Base-by-base conservation (phyloP, 2,888 invertebrate species). In the Melinaea menophilus region DNA sequence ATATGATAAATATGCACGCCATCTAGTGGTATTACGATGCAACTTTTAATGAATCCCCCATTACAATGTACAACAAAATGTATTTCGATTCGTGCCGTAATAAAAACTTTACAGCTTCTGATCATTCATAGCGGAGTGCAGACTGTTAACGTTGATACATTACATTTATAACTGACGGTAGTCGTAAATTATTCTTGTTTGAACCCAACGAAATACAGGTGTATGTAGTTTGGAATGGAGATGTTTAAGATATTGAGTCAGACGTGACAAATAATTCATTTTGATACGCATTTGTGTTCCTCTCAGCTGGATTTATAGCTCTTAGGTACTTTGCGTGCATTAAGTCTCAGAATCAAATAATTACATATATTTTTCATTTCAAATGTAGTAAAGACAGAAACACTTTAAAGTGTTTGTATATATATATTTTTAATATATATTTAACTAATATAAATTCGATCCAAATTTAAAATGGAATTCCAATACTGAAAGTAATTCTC, bases 61-160 rank as follows among this genome's bases (percentile, higher is more conserved):
- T 31, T 45, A 57, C 58, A 61, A 58, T 65, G 41, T 59, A 55
- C 61, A 59, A 62, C 37, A 54, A 64, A 64, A 56, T 65, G 63
- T 67, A 61, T 67, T 63, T 63, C 61, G 51, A 65, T 56, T 65
- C 57, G 59, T 57, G 63, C 22, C 41, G 56, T 51, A 63, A 61
- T 71, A 66, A 69, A 69, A 69, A 68, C 69, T 73, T 77, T 67
- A 68, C 62, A 58, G 63, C 59, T 47, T 54, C 57, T 55, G 75
- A 72, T 71, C 69, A 65, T 68, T 73, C 73, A 73, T 70, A 69
- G 68, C 69, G 56, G 68, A 58, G 65, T 74, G 65, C 69, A 74
- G 73, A 73, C 67, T 65, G 70, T 65, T 71, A 72, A 74, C 71
- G 66, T 67, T 69, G 63, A 71, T 78, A 75, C 71, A 56, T 58